Percentiles rank a stretch among this genome's conserved stretches.
Evolutionary conservation across 2,113 vertebrate genomes (phyloP).

Genomic region (Pangasianodon hypophthalmus): DNA sequence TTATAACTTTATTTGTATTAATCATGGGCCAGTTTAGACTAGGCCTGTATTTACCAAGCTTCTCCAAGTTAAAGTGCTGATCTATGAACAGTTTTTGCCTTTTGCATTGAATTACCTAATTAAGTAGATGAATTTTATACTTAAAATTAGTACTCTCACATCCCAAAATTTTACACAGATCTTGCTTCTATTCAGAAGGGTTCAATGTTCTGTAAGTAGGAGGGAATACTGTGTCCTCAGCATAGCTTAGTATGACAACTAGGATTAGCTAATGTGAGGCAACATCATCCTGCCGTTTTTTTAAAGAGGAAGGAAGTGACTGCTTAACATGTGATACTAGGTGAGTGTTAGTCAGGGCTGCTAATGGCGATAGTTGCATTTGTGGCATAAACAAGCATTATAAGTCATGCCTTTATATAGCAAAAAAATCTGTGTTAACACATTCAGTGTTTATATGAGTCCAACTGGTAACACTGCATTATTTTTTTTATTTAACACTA

Average conservation of each 20-base stretch:
- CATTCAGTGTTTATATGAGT: neutral
- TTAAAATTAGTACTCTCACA: neutral
- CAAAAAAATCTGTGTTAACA: neutral
- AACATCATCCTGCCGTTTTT: neutral
- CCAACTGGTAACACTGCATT: neutral
- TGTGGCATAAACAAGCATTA: neutral
- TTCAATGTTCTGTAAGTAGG: neutral
- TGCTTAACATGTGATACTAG: neutral
- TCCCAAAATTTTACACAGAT: neutral
- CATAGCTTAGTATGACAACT: neutral
- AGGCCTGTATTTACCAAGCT: neutral
- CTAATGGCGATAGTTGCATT: neutral
- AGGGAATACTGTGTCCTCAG: neutral
- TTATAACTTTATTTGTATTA: neutral
- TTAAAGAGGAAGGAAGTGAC: neutral
- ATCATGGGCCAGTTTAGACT: neutral
- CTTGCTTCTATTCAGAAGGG: neutral
- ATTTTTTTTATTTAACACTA: neutral
- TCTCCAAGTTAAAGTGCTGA: neutral
- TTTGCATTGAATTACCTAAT: neutral
- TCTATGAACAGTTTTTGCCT: neutral
- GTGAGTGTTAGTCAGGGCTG: neutral
- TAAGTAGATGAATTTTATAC: neutral
- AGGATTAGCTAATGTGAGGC: neutral
- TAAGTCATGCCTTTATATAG: neutral